A percentile compares a stretch with the other conserved stretches of the same genome.
phyloP scores from a whole-genome alignment of 2,113 vertebrate genomes.

The Fregetta grallaria region DNA sequence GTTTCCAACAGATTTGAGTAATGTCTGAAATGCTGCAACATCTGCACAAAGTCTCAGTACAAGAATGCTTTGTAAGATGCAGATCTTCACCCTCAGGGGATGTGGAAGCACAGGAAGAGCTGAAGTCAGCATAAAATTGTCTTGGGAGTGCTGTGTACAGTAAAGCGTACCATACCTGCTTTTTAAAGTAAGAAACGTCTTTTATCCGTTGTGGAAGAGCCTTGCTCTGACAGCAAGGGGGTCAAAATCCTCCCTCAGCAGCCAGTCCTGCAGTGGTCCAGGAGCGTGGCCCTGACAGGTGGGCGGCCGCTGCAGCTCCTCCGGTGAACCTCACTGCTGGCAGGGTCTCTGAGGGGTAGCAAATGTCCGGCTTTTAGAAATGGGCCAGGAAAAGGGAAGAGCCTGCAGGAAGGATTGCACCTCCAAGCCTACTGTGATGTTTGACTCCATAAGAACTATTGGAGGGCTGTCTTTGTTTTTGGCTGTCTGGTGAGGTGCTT shows the following conservation, averaged over 20 bases:
- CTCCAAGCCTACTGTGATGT: not conserved
- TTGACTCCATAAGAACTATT: not conserved
- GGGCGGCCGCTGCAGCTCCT: not conserved
- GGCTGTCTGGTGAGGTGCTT: not conserved
- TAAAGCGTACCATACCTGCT: not conserved
- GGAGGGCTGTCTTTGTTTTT: not conserved
- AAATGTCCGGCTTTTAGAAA: not conserved
- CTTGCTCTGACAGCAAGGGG: not conserved
- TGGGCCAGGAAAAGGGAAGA: not conserved
- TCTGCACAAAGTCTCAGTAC: not conserved
- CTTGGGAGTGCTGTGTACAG: not conserved
- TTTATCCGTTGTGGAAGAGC: not conserved
- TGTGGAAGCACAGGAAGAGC: not conserved
- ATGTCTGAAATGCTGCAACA: not conserved
- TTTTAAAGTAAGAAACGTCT: not conserved
- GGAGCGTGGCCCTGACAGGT: fast-evolving
- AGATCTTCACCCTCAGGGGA: not conserved
- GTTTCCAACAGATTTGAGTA: not conserved
- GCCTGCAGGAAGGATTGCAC: not conserved
- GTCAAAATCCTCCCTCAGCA: not conserved
- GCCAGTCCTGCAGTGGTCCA: not conserved
- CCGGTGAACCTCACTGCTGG: not conserved
- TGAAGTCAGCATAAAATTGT: not conserved
- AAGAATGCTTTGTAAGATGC: not conserved
- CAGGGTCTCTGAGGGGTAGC: not conserved